Evolutionary conservation across 2,797 vertebrate genomes (phyloP).

Genomic region (Danio tinwini): DNA sequence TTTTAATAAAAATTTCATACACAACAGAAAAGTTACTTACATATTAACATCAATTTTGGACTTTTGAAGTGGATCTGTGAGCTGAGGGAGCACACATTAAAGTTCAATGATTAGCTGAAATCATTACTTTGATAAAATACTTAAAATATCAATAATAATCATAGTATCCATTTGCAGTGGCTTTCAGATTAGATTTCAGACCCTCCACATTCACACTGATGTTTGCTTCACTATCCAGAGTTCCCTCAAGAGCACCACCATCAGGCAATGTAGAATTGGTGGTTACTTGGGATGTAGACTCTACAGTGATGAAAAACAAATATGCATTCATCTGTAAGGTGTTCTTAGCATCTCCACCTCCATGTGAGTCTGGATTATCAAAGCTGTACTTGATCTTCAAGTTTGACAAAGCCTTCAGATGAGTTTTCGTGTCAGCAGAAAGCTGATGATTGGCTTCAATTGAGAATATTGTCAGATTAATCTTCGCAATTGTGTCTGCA

Average conservation of each 20-base stretch:
- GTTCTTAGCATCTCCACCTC: constrained; percentile 76
- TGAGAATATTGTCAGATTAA: constrained; percentile 75
- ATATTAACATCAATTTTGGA: neutral
- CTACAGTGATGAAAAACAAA: constrained; percentile 80
- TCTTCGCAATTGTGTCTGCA: constrained; percentile 75
- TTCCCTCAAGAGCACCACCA: constrained; percentile 73
- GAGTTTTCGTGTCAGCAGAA: constrained; percentile 81
- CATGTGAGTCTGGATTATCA: constrained; percentile 70
- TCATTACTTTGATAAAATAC: neutral
- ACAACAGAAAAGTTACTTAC: neutral
- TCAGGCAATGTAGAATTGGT: constrained; percentile 76
- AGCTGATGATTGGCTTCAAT: constrained; percentile 85
- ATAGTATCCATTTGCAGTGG: constrained; percentile 75
- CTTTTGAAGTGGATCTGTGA: neutral
- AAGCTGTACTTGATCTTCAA: constrained; percentile 80
- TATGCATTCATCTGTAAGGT: constrained; percentile 82
- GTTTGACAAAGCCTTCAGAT: constrained; percentile 77
- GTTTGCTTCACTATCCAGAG: constrained; percentile 79
- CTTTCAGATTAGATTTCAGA: constrained; percentile 80
- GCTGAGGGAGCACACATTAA: neutral
- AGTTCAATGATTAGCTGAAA: neutral
- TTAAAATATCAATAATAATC: constrained; percentile 28
- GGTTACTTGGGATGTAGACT: constrained; percentile 76
- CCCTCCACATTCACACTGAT: constrained; percentile 81
- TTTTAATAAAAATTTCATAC: neutral